Conservation (phyloP, 2,888 invertebrate genomes). For the Eutolmus rufibarbis region DNA sequence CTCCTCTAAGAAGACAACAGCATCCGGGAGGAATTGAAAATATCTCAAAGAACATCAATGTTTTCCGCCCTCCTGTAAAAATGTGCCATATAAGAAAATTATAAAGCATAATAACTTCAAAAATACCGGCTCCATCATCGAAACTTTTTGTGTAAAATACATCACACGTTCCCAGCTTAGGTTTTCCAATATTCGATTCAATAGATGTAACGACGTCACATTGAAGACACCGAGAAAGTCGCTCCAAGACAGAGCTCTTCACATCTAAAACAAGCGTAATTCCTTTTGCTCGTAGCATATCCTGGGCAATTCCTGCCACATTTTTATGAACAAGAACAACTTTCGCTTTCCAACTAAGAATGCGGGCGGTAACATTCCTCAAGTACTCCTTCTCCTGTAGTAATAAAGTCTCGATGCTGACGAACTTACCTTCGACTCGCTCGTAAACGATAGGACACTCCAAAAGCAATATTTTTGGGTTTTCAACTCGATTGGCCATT, state of each 20-base stretch:
- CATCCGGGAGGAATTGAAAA: constrained; percentile 84
- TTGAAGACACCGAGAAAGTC: constrained; percentile 78
- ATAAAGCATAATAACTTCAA: neutral
- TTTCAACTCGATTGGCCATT: constrained; percentile 80
- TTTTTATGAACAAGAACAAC: constrained; percentile 90
- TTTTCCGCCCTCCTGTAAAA: constrained; percentile 73
- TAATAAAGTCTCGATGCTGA: constrained; percentile 92
- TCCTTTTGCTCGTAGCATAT: constrained; percentile 77
- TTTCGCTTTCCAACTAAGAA: constrained; percentile 82
- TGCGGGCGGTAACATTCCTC: constrained; percentile 83
- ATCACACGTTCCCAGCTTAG: constrained; percentile 83
- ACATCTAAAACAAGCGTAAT: constrained; percentile 91
- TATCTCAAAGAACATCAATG: constrained; percentile 92
- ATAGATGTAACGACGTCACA: constrained; percentile 87
- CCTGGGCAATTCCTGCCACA: constrained; percentile 86
- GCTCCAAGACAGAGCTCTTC: constrained; percentile 79
- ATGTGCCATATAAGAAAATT: neutral
- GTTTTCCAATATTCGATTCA: constrained; percentile 84
- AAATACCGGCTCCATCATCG: constrained; percentile 63
- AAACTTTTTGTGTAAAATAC: constrained; percentile 77
- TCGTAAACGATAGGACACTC: constrained; percentile 95
- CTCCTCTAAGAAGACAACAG: constrained; percentile 88
- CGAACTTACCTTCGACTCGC: constrained; percentile 88
- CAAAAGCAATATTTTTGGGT: constrained; percentile 85
- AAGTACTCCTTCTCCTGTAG: constrained; percentile 91